Evolutionary conservation across 2,888 invertebrate genomes (phyloP), one percentile per base, ranked within the genome.

Genomic region (Zootermopsis nevadensis): DNA sequence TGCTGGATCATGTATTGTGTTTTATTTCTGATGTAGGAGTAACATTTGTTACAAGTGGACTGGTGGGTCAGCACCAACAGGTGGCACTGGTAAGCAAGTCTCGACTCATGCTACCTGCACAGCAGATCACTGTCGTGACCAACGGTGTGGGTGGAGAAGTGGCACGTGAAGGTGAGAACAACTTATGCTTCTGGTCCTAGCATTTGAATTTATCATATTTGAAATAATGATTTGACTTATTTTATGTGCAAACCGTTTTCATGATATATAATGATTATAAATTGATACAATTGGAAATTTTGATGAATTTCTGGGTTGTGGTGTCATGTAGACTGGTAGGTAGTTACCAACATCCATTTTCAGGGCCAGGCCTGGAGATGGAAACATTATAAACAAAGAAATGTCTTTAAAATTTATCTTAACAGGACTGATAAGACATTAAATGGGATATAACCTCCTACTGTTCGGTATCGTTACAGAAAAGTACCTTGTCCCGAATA

Each of bases 121-220:
- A 92, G 85, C 91, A 91, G 88, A 92, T 92, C 88, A 91, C 92
- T 82, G 91, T 91, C 85, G 91, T 92, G 88, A 91, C 91, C 87
- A 92, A 91, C 88, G 91, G 91, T 15, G 91, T 91, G 2, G 91
- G 91, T 86, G 92, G 92, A 76, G 92, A 92, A 88, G 88, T 91
- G 84, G 91, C 91, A 88, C 91, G 92, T 42, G 86, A 87, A 85
- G 87, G 87, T 87, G 79, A 82, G 27, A 60, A 60, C n/a, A 60
- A 60, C 8, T 6, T 60, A 10, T n/a, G 6, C 10, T n/a, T 60
- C 7, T 60, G 6, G n/a, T 27, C 30, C n/a, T n/a, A n/a, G n/a
- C n/a, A n/a, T n/a, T n/a, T n/a, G 38, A 10, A 38, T 38, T 38
- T 38, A 38, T 38, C 38, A 38, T 38, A 38, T 48, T 48, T 48